Base-by-base conservation (phyloP, 2,888 invertebrate species). In the Diaphora mendica region DNA sequence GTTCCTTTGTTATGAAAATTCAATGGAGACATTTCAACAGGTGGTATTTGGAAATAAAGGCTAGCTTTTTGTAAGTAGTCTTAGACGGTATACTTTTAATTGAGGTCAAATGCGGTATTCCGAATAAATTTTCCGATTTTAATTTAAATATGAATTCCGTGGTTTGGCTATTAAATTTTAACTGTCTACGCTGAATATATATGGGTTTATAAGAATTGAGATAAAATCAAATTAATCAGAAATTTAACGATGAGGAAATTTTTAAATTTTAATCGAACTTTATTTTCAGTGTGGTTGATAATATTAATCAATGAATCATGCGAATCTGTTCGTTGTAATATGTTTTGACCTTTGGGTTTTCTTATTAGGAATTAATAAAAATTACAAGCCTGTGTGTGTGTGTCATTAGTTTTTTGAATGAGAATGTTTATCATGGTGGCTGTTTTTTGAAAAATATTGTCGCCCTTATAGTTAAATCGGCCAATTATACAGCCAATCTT, bases 21-120 rank as follows among this genome's bases (percentile, higher is more conserved):
- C 20, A 30, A 67, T 44, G 13, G 13, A 48, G 44, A 30, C 26
- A 42, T 66, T 39, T 66, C n/a, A 65, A 71, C 65, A 64, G 26
- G 30, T 59, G 30, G 30, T 30, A 42, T 26, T 35, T 69, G 69
- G 42, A 59, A 69, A 59, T 69, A n/a, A 69, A 69, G 5, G 35
- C 15, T 35, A n/a, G 51, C 55, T n/a, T 35, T 39, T 17, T 39
- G 33, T n/a, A 55, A 55, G 15, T 39, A 26, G 11, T 35, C 35
- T 33, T 68, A 55, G 33, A 51, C 33, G 48, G 15, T 26, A 62
- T 62, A 30, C 30, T n/a, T 35, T n/a, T 68, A 55, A 68, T 68
- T 55, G 55, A 55, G 68, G 68, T 35, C 51, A 39, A 51, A 15
- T 35, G 72, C 59, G 67, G 71, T 65, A 65, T 68, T 68, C 35